A percentile compares a stretch with the other conserved stretches of the same genome.
phyloP scores from a whole-genome alignment of 2,113 vertebrate species.

The Furnarius figulus region DNA sequence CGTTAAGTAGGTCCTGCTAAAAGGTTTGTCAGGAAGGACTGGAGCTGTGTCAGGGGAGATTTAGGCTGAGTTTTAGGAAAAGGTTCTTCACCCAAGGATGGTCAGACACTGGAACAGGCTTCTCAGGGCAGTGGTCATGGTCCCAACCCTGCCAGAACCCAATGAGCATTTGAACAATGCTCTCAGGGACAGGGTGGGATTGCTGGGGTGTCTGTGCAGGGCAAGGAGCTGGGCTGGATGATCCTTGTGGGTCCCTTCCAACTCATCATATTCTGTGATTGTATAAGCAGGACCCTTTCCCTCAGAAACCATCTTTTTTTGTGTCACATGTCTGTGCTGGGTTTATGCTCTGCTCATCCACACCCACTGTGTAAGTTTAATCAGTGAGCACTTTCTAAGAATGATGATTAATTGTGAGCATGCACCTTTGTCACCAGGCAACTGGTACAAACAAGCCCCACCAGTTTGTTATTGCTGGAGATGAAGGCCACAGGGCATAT shows the following conservation, averaged over 20 bases:
- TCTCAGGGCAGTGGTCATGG: not conserved
- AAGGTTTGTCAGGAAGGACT: not conserved
- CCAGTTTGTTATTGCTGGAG: not conserved
- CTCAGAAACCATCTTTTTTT: not conserved
- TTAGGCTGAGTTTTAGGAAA: not conserved
- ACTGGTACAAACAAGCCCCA: not conserved
- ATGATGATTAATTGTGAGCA: not conserved
- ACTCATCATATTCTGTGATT: not conserved
- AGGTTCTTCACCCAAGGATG: not conserved
- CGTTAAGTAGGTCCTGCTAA: not conserved
- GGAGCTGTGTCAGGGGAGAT: not conserved
- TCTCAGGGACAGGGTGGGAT: not conserved
- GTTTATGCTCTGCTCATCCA: not conserved
- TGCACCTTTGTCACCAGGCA: not conserved
- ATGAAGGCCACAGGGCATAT: not conserved
- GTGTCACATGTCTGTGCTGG: not conserved
- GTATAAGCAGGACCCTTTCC: not conserved
- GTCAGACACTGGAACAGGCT: not conserved
- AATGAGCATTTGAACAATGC: fast-evolving
- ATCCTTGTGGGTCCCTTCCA: not conserved
- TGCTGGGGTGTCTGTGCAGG: not conserved
- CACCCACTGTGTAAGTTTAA: not conserved
- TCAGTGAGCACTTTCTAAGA: not conserved
- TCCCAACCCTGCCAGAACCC: not conserved
- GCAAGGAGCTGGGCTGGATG: not conserved